Evolutionary conservation across 2,888 invertebrate genomes (phyloP).

Genomic region (Stenurella melanura): DNA sequence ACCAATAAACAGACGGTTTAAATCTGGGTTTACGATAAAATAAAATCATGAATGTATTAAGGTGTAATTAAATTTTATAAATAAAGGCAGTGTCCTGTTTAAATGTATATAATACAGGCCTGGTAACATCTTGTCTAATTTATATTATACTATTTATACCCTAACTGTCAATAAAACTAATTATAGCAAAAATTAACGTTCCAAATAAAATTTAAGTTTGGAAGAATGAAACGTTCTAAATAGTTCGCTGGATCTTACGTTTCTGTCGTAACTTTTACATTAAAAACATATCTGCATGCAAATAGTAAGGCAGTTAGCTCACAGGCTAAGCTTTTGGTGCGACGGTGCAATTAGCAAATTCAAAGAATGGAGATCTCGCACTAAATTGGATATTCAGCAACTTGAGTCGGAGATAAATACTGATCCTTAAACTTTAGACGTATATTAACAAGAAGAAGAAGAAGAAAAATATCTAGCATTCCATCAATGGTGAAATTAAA

Average conservation of each 20-base stretch:
- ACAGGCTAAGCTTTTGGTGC: too few relatives aligned
- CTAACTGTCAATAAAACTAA: constrained; percentile 4
- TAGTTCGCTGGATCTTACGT: not conserved
- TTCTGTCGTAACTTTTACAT: too few relatives aligned
- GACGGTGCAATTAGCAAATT: too few relatives aligned
- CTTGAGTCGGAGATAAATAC: too few relatives aligned
- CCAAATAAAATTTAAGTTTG: not conserved
- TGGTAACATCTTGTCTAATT: constrained; percentile 26
- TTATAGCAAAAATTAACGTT: constrained; percentile 12
- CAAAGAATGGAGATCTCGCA: too few relatives aligned
- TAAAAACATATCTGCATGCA: too few relatives aligned
- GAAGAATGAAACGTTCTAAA: not conserved
- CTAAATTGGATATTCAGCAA: too few relatives aligned
- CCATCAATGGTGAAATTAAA: too few relatives aligned
- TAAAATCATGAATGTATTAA: constrained; percentile 21
- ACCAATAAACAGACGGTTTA: constrained; percentile 17
- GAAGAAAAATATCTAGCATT: too few relatives aligned
- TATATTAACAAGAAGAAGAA: too few relatives aligned
- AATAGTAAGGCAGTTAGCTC: too few relatives aligned
- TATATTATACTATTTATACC: constrained; percentile 20
- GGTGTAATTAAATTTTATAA: constrained; percentile 38
- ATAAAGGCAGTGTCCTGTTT: constrained; percentile 25
- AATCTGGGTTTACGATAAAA: constrained; percentile 32
- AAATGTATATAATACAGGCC: constrained; percentile 15
- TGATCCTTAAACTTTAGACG: too few relatives aligned